phyloP scores from a whole-genome alignment of 1,140 invertebrate species.

The honey bee (Apis mellifera) region Amel_HAv3.1 CM009934.2:10879501-10880000 shows the following conservation, averaged over 20 bases:
- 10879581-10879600: conserved; percentile 73
- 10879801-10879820: not conserved
- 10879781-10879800: not conserved
- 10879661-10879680: conserved; percentile 77
- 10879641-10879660: conserved; percentile 52
- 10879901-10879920: too few species aligned
- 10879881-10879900: not conserved
- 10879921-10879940: too few species aligned
- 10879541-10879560: conserved; percentile 30
- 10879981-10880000: too few species aligned
- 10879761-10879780: conserved; percentile 19
- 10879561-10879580: conserved; percentile 56
- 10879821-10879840: not conserved
- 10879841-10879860: too few species aligned
- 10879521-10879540: conserved; percentile 23
- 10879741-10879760: not conserved
- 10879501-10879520: conserved; percentile 68
- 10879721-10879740: not conserved
- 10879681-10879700: conserved; percentile 73
- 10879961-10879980: not conserved
- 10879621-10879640: conserved; percentile 30
- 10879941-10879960: too few species aligned
- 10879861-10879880: not conserved
- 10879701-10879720: conserved; percentile 66
- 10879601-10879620: conserved; percentile 43